Conservation (phyloP, 2,888 invertebrate genomes). For the Chymomyza fuscimana region DNA sequence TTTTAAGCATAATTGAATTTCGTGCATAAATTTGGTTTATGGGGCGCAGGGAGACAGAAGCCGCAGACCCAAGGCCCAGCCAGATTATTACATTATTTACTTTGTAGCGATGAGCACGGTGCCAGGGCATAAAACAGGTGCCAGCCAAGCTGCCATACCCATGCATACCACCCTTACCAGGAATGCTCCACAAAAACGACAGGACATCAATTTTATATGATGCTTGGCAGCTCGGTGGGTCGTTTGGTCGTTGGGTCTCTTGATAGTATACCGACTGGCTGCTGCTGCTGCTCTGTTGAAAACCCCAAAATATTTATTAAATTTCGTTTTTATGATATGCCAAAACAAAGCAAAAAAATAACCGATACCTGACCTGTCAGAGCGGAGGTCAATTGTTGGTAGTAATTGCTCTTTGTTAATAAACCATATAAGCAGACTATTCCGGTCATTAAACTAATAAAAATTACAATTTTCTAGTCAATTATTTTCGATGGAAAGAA, state of each 20-base stretch:
- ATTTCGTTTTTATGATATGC: conserved; percentile 57
- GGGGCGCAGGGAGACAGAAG: conserved; percentile 63
- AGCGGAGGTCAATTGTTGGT: conserved; percentile 56
- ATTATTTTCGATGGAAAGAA: no score
- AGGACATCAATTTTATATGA: conserved; percentile 68
- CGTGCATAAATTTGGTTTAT: conserved; percentile 72
- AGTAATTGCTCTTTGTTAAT: conserved; percentile 26
- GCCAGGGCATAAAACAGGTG: not conserved
- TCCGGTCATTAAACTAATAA: not conserved
- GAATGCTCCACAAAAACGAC: conserved; percentile 45
- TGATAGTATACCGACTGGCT: not conserved
- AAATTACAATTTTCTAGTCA: no score
- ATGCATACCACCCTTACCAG: not conserved
- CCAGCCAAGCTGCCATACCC: not conserved
- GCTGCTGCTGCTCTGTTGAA: conserved; percentile 24
- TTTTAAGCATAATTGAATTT: conserved; percentile 73
- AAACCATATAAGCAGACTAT: not conserved
- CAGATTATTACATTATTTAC: conserved; percentile 73
- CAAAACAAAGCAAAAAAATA: conserved; percentile 21
- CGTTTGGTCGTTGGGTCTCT: not conserved
- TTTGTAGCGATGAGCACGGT: conserved; percentile 37
- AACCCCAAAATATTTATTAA: conserved; percentile 62
- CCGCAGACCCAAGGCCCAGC: conserved; percentile 7
- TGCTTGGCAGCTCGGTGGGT: conserved; percentile 20
- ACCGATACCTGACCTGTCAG: conserved; percentile 20